Conservation (phyloP, 2,113 vertebrate genomes). For the Onychostoma macrolepis region DNA sequence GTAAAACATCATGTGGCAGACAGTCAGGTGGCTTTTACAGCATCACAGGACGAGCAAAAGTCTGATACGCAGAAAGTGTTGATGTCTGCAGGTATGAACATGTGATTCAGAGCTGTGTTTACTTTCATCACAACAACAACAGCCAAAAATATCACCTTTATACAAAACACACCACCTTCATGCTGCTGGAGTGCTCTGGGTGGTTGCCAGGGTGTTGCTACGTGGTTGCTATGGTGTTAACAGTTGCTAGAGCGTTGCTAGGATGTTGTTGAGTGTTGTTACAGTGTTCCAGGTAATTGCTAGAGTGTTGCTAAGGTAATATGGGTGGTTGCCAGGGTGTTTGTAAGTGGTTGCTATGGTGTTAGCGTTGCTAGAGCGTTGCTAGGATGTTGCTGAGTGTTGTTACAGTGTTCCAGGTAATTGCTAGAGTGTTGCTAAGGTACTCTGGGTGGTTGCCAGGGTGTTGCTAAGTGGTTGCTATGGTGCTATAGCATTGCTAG, state of each 20-base stretch:
- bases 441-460: background rate
- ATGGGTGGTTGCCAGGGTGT: background rate
- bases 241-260: too few relatives aligned
- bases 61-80: background rate
- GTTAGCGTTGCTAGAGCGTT: background rate
- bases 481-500: too few relatives aligned
- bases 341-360: background rate
- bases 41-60: constrained; percentile 20
- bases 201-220: too few relatives aligned
- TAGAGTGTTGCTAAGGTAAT: background rate
- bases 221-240: background rate
- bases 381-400: background rate
- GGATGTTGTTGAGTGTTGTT: too few relatives aligned
- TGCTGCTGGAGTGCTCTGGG: background rate
- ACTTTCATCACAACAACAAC: background rate
- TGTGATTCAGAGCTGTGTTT: background rate
- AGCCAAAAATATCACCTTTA: background rate
- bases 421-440: background rate
- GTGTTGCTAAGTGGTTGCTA: background rate
- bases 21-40: constrained; percentile 15
- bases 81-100: background rate
- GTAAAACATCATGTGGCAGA: background rate
- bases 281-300: background rate
- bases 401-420: background rate
- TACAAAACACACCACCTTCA: background rate